Evolutionary conservation across 2,888 invertebrate genomes (phyloP).

Genomic region (Macaria notata): DNA sequence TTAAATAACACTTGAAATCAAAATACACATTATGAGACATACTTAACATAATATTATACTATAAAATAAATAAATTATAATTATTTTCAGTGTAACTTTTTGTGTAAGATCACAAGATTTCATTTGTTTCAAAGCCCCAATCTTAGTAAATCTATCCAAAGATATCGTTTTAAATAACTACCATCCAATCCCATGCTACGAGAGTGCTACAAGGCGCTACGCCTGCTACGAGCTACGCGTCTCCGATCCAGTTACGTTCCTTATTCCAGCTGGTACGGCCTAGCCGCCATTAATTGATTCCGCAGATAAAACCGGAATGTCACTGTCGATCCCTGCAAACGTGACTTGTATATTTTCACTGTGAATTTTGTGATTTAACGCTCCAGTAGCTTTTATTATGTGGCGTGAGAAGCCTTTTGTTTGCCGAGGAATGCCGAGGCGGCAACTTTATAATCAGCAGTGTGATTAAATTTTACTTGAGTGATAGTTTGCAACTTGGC

Average conservation of each 20-base stretch:
- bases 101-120: no score
- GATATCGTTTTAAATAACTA: no score
- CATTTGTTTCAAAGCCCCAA: no score
- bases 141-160: no score
- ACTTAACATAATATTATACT: no score
- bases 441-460: slow-evolving; percentile 36
- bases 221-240: slow-evolving; percentile 15
- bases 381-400: slow-evolving; percentile 38
- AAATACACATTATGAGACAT: no score
- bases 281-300: slow-evolving; percentile 66
- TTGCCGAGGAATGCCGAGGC: slow-evolving; percentile 24
- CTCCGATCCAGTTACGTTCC: slow-evolving; percentile 21
- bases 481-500: slow-evolving; percentile 1
- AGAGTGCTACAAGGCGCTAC: slow-evolving; percentile 11
- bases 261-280: slow-evolving; percentile 49
- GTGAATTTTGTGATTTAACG: slow-evolving; percentile 41
- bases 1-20: no score
- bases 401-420: slow-evolving; percentile 29
- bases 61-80: no score
- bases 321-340: slow-evolving; percentile 41
- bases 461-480: slow-evolving; percentile 13
- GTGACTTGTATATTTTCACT: slow-evolving; percentile 35
- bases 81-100: no score
- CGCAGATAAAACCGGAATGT: slow-evolving; percentile 65
- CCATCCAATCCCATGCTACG: not conserved